phyloP scores from a whole-genome alignment of 2,888 invertebrate species.

The Macropis europaea region DNA sequence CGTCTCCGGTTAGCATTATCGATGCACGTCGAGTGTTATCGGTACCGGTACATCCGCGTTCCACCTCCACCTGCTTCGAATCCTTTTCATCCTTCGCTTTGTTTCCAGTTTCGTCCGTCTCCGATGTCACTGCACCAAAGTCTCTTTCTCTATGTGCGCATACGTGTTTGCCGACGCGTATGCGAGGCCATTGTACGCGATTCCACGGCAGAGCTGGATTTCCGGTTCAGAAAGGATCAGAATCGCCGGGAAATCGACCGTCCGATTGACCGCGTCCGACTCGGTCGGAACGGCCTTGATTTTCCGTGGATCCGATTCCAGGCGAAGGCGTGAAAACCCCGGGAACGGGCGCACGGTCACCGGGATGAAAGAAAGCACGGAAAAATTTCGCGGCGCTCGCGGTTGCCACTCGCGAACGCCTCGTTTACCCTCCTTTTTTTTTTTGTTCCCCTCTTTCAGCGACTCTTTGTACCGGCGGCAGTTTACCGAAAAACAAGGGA shows the following conservation, averaged over 20 bases:
- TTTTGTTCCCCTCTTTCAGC: not conserved
- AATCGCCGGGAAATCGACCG: constrained; percentile 43
- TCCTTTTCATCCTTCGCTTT: not conserved
- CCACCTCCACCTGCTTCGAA: too few species aligned
- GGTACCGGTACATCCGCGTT: too few species aligned
- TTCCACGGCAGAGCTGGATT: constrained; percentile 37
- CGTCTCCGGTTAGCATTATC: too few species aligned
- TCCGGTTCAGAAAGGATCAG: constrained; percentile 35
- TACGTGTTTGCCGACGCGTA: too few species aligned
- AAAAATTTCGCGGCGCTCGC: constrained; percentile 14
- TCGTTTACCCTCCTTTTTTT: not conserved
- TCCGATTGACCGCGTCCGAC: constrained; percentile 48
- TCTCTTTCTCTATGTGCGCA: not conserved
- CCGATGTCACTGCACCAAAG: not conserved
- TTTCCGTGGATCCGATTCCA: constrained; percentile 39
- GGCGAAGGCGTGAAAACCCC: constrained; percentile 35
- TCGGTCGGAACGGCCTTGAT: constrained; percentile 36
- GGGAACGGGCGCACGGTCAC: not conserved
- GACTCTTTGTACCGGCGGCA: constrained; percentile 1
- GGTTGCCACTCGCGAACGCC: constrained; percentile 1
- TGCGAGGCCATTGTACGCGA: too few species aligned
- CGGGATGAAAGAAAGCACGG: constrained; percentile 15
- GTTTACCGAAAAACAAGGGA: not conserved
- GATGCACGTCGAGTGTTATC: too few species aligned
- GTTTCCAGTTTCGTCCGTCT: not conserved